Conservation (phyloP, 2,888 invertebrate genomes). For the Latrodectus hesperus region DNA sequence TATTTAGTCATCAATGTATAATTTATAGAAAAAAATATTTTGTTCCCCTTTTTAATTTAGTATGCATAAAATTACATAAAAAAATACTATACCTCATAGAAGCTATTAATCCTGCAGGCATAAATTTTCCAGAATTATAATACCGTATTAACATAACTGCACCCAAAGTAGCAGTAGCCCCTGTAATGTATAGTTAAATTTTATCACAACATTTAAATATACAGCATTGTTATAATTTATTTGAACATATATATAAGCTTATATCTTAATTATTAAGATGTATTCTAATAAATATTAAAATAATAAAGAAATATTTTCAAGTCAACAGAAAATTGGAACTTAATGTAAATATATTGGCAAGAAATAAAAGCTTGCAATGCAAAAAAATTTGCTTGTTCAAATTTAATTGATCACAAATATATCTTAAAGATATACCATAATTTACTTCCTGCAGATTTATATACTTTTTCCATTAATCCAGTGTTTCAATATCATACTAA, state of each 20-base stretch:
- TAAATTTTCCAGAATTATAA: constrained; percentile 89
- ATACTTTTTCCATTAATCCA: no score
- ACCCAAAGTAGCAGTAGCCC: constrained; percentile 83
- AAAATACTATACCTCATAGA: constrained; percentile 73
- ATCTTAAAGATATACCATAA: no score
- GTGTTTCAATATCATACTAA: no score
- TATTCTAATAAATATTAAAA: background rate
- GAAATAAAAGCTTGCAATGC: no score
- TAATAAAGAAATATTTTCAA: background rate
- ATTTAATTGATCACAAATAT: no score
- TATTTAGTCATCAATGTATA: no score
- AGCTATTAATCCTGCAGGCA: constrained; percentile 93
- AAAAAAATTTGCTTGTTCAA: no score
- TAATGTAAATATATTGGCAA: background rate
- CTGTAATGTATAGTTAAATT: background rate
- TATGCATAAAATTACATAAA: no score
- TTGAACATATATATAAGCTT: background rate
- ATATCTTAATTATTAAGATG: background rate
- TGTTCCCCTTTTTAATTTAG: no score
- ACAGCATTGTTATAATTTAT: background rate
- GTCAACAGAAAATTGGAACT: background rate
- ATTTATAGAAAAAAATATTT: no score
- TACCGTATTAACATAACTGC: constrained; percentile 92
- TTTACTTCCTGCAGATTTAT: no score
- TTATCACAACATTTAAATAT: background rate